Base-by-base conservation (phyloP, 2,888 invertebrate genomes). In the Dynastes tityus region DNA sequence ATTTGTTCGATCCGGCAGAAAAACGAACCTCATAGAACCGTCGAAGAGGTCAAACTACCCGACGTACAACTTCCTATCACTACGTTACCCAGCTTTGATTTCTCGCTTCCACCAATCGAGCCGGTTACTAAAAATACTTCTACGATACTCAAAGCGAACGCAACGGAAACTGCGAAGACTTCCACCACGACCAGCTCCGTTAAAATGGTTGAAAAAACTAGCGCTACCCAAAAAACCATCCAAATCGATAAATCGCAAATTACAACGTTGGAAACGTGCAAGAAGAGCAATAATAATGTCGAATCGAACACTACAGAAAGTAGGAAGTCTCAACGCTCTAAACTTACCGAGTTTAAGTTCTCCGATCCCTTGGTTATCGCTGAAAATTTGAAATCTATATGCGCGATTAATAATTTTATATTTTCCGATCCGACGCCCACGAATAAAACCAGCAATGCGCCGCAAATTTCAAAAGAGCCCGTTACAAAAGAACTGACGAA, bases 31-130 rank as follows among this genome's bases (percentile, higher is more conserved):
- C 80, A 81, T 5, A 89, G 89, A 80, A 86, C 89, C 11, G 87
- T 89, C 1, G 87, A 88, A 68, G 86, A 89, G 9, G 86, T 91
- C 0, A 91, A 91, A 83, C 87, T 92, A 80, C 91, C 92, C 5
- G 89, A 89, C 51, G 87, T 91, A 81, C 87, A 90, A 64, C 86
- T 92, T 78, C 91, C 92, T 16, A 91, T 92, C 74, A 89, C 90
- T n/a, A 90, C 89, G 71, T 87, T 92, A 83, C 92, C 92, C 1
- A 91, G 89, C 81, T 92, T 93, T 83, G 90, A 91, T 83, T 89
- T 92, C 79, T 85, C 88, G 40, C 83, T 90, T 80, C 68, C 79
- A 37, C 2, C 71, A 40, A 9, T 71, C 32, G 58, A 71, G 27
- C 58, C 73, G 27, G 11, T 61, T 8, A 6, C 16, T 11, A 51